Evolutionary conservation across 1,140 invertebrate genomes (phyloP).

Genomic region (Branchinecta lynchi): DNA sequence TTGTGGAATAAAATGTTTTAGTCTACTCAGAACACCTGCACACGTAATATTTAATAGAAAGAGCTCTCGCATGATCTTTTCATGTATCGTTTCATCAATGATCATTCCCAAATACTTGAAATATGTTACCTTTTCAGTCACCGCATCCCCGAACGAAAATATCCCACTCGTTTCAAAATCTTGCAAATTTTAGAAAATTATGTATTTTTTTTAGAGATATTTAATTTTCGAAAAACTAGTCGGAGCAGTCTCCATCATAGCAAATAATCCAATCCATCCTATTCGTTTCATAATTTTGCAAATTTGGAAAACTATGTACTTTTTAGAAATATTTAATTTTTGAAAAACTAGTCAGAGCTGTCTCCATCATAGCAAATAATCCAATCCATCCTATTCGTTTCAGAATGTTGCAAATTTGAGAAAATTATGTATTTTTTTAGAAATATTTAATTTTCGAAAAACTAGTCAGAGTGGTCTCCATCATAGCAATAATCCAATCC

Average conservation of each 20-base stretch:
- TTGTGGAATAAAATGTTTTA: conserved; percentile 1
- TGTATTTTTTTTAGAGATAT: neutral
- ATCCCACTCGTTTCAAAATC: conserved; percentile 6
- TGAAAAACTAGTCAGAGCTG: neutral
- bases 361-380: conserved; percentile 2
- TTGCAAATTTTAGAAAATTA: conserved; percentile 7
- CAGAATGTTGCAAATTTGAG: conserved; percentile 10
- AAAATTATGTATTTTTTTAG: conserved; percentile 6
- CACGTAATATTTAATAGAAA: neutral
- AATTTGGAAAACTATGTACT: too few species aligned
- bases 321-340: too few species aligned
- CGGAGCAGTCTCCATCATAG: neutral
- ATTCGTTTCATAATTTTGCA: too few species aligned
- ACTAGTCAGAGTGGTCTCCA: neutral
- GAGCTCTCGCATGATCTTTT: neutral
- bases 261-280: too few species aligned
- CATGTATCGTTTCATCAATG: conserved; percentile 10
- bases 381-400: conserved; percentile 10
- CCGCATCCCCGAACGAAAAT: neutral
- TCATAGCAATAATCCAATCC: neutral
- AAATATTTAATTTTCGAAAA: too few species aligned
- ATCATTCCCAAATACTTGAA: conserved; percentile 6
- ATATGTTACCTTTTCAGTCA: conserved; percentile 1
- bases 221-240: neutral
- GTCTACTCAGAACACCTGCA: neutral